Conservation (phyloP, 53 echinoderm and acorn worm species). For the Zoroaster sp. region DNA sequence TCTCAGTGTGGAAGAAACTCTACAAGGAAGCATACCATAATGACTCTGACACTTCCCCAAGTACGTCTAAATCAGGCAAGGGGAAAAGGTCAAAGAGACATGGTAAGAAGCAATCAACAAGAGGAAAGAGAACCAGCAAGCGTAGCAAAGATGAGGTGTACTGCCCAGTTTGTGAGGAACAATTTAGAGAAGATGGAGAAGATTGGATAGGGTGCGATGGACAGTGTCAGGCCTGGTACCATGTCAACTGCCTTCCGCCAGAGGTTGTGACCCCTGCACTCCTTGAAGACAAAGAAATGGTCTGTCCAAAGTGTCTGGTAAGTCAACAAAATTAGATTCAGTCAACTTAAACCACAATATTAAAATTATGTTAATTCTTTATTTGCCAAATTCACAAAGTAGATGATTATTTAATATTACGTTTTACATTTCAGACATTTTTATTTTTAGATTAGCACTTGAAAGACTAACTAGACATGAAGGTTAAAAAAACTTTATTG, state of each 20-base stretch:
- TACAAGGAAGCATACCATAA: constrained; percentile 47
- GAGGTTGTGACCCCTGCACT: constrained; percentile 44
- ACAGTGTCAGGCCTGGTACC: constrained; percentile 40
- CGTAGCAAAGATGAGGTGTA: constrained; percentile 5
- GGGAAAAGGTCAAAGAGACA: constrained; percentile 11
- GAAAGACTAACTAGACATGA: too few relatives aligned
- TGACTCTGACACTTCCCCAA: background rate
- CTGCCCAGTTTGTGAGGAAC: constrained; percentile 42
- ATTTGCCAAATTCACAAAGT: too few relatives aligned
- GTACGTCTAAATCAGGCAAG: constrained; percentile 4
- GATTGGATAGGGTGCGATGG: constrained; percentile 50
- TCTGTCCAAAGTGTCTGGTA: constrained; percentile 27
- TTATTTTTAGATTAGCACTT: too few relatives aligned
- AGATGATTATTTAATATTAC: too few relatives aligned
- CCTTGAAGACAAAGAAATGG: constrained; percentile 41
- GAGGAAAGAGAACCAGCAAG: background rate
- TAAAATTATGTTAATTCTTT: too few relatives aligned
- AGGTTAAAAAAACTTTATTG: too few relatives aligned
- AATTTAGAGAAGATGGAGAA: constrained; percentile 8
- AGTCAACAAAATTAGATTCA: too few relatives aligned
- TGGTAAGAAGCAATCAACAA: background rate
- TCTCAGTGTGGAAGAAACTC: constrained; percentile 57
- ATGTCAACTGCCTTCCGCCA: constrained; percentile 47
- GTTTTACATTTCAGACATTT: too few relatives aligned
- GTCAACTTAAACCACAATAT: too few relatives aligned